Percentiles rank a stretch among this genome's conserved stretches.
Evolutionary conservation across 2,888 invertebrate genomes (phyloP).

Genomic region (Crematogaster levior): DNA sequence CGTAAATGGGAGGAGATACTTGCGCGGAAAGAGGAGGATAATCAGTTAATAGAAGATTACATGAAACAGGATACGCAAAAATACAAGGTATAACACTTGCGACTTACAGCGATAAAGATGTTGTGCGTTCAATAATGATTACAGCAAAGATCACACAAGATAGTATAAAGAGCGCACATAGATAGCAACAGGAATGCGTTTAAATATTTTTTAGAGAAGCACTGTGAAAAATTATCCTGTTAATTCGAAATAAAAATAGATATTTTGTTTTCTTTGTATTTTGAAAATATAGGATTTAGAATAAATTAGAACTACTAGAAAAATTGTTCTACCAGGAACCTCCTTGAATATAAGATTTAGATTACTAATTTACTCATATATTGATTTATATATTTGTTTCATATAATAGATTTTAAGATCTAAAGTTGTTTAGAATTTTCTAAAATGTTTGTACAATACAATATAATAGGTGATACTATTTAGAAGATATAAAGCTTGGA

Average conservation of each 20-base stretch:
- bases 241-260: not conserved
- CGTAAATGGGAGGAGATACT: slow-evolving; percentile 91
- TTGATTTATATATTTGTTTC: not conserved
- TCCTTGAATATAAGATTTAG: not conserved
- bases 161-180: too few species aligned
- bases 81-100: slow-evolving; percentile 86
- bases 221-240: not conserved
- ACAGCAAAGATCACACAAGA: too few species aligned
- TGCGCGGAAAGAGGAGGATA: slow-evolving; percentile 90
- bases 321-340: not conserved
- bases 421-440: not conserved
- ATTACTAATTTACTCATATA: not conserved
- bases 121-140: not conserved
- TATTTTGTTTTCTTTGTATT: not conserved
- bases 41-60: slow-evolving; percentile 90
- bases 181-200: not conserved
- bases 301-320: not conserved
- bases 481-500: not conserved
- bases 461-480: not conserved
- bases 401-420: not conserved
- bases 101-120: not conserved
- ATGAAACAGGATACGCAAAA: slow-evolving; percentile 90
- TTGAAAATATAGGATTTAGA: not conserved
- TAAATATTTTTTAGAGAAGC: not conserved
- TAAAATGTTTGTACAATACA: not conserved